Percentiles rank a stretch among this genome's conserved stretches.
These are phyloP conservation scores for Maylandia zebra DNA, from an alignment of 2,113 vertebrate species.

Conservation along the genomic window DNA sequence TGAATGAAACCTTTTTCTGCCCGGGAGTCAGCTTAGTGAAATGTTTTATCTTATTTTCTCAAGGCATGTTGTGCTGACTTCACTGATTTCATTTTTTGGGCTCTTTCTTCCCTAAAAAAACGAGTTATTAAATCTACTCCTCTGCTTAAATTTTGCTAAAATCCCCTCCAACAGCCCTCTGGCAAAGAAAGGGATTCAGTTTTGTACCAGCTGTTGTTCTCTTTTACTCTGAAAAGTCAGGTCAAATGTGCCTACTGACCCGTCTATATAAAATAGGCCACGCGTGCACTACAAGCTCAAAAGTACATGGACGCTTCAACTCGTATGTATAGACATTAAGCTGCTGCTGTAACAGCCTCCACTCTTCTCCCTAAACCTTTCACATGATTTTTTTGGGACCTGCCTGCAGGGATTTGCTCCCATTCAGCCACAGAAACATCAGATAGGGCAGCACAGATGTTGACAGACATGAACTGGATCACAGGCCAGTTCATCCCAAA, in stretches of 20 bases:
- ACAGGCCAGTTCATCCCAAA: not conserved
- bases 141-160: not conserved
- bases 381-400: not conserved
- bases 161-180: not conserved
- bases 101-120: not conserved
- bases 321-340: not conserved
- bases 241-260: not conserved
- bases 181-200: not conserved
- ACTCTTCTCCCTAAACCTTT: not conserved
- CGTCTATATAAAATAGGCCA: not conserved
- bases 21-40: not conserved
- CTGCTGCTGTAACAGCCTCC: not conserved
- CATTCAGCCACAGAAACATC: not conserved
- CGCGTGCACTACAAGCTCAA: not conserved
- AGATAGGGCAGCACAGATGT: not conserved
- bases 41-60: not conserved
- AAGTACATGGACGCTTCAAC: not conserved
- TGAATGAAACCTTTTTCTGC: not conserved
- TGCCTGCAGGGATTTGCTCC: not conserved
- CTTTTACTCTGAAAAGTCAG: not conserved
- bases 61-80: not conserved
- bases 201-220: not conserved
- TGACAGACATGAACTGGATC: not conserved
- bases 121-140: not conserved
- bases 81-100: not conserved